A percentile compares a stretch with the other conserved stretches of the same genome.
Evolutionary conservation across 2,888 invertebrate species (phyloP).

Genomic region (Andrena hattorfiana): DNA sequence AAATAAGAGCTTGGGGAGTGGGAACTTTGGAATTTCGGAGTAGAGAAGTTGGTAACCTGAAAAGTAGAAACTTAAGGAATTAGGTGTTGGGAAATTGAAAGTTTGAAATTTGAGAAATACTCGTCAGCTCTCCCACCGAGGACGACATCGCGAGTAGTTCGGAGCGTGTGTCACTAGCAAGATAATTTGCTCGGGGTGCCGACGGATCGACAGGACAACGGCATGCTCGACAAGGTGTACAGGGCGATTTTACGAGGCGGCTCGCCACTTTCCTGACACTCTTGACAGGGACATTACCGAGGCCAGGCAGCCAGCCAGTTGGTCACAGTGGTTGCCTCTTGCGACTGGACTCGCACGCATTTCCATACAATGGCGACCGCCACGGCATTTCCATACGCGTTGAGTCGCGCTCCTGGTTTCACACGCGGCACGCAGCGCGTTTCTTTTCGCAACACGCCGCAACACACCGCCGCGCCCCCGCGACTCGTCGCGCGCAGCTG

Average conservation of each 20-base stretch:
- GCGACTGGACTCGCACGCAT: slow-evolving; percentile 75
- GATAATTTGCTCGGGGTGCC: slow-evolving; percentile 45
- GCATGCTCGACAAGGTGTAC: slow-evolving; percentile 72
- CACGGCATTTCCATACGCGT: slow-evolving; percentile 82
- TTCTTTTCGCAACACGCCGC: slow-evolving; percentile 47
- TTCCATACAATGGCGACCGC: slow-evolving; percentile 83
- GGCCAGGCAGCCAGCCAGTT: slow-evolving; percentile 61
- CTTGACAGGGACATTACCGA: slow-evolving; percentile 82
- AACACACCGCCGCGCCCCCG: neutral
- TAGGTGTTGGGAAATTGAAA: neutral
- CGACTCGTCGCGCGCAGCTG: slow-evolving; percentile 20
- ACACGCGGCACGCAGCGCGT: slow-evolving; percentile 77
- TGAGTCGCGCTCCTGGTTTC: slow-evolving; percentile 72
- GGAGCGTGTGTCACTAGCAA: slow-evolving; percentile 18
- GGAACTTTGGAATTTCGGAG: neutral
- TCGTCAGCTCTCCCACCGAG: neutral
- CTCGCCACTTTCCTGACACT: slow-evolving; percentile 75
- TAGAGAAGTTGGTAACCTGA: no score
- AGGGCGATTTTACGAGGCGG: slow-evolving; percentile 80
- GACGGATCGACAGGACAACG: slow-evolving; percentile 52
- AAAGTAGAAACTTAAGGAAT: neutral
- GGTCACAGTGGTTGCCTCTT: slow-evolving; percentile 82
- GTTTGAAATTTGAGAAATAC: neutral
- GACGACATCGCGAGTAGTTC: neutral
- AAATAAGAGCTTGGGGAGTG: no score